These are phyloP conservation scores for Dufourea novaeangliae DNA, from an alignment of 1,140 invertebrate species.

Conservation along the genomic window DNA sequence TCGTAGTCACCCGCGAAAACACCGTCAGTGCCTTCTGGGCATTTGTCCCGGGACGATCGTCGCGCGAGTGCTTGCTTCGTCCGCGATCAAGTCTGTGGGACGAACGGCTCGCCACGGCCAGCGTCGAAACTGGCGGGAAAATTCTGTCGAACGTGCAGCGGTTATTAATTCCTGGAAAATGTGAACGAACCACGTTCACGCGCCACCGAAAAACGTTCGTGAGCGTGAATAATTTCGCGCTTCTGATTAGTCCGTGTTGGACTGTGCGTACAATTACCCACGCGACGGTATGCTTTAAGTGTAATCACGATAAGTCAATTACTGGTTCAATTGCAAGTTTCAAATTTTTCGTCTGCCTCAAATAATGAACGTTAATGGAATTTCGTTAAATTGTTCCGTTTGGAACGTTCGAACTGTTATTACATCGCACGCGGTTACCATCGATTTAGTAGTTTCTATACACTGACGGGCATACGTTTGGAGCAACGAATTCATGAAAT, in stretches of 20 bases:
- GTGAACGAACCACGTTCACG: too few species aligned
- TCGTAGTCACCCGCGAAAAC: constrained; percentile 32
- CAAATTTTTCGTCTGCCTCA: neutral
- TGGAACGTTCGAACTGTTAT: neutral
- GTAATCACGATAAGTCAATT: neutral
- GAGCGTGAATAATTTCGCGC: neutral
- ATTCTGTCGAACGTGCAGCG: neutral
- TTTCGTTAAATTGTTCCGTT: neutral
- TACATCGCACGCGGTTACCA: too few species aligned
- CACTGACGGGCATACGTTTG: too few species aligned
- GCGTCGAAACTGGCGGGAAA: constrained; percentile 35
- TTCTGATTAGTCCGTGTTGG: neutral
- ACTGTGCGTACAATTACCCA: neutral
- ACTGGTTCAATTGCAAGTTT: neutral
- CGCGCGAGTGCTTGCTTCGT: neutral
- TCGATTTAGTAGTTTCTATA: too few species aligned
- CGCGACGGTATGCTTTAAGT: neutral
- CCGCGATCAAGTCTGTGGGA: neutral
- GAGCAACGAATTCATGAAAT: too few species aligned
- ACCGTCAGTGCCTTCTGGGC: constrained; percentile 29
- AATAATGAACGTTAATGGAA: neutral
- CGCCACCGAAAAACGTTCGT: too few species aligned
- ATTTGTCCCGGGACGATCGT: constrained; percentile 17
- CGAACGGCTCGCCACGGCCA: too few species aligned
- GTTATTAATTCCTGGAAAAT: neutral